phyloP scores from a whole-genome alignment of 2,888 invertebrate species.

The Clanis bilineata region DNA sequence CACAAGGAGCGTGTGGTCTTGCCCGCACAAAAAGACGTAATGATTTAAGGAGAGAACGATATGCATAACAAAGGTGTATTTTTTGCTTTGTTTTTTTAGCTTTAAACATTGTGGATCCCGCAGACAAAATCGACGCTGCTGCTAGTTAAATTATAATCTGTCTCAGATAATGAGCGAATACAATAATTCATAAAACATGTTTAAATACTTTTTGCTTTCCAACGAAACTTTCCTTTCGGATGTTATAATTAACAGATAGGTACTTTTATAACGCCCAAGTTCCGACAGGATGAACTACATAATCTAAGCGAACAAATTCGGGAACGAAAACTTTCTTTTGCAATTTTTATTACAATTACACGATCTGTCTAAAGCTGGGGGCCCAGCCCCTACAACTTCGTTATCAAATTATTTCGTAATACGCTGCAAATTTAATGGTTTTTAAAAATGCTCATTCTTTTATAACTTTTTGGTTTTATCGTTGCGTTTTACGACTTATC shows the following conservation, averaged over 20 bases:
- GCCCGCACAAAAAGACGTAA: too few species aligned
- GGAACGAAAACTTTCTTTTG: neutral
- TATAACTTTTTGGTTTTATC: constrained; percentile 6
- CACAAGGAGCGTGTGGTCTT: too few species aligned
- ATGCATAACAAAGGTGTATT: too few species aligned
- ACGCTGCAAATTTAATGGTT: constrained; percentile 4
- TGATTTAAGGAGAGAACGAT: too few species aligned
- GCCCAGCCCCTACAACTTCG: neutral
- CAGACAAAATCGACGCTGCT: too few species aligned
- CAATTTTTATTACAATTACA: constrained; percentile 12
- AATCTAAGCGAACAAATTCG: neutral
- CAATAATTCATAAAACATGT: constrained; percentile 4
- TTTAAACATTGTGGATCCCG: too few species aligned
- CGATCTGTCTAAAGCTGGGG: neutral
- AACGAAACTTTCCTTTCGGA: neutral
- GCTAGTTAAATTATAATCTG: too few species aligned
- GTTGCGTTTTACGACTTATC: constrained; percentile 7
- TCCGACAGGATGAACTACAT: constrained; percentile 1
- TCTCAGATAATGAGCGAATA: neutral
- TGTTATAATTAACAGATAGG: constrained; percentile 4
- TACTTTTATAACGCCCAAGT: constrained; percentile 7
- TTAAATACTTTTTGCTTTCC: neutral
- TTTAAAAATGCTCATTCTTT: constrained; percentile 10
- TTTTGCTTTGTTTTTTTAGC: too few species aligned
- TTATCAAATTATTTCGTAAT: constrained; percentile 8